These are phyloP conservation scores for Myocastor coypus DNA, from an alignment of 2,113 vertebrate genomes.

Conservation along the genomic window DNA sequence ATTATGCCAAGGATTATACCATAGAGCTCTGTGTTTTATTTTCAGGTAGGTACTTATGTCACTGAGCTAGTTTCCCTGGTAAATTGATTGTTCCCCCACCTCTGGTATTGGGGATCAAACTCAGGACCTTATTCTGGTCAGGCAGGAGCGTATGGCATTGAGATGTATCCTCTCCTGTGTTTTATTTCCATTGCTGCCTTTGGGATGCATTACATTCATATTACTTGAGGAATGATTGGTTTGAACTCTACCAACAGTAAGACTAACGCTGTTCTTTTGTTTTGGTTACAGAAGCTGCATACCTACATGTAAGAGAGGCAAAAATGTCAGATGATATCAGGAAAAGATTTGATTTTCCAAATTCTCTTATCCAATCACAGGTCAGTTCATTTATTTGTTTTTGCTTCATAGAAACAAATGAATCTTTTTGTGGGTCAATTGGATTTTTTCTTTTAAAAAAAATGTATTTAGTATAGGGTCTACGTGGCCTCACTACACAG, in stretches of 20 bases:
- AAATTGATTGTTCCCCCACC: too few species aligned
- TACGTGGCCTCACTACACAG: too few species aligned
- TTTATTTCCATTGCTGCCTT: conserved; percentile 50
- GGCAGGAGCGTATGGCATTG: too few species aligned
- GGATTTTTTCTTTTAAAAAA: conserved; percentile 21
- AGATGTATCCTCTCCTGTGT: not conserved
- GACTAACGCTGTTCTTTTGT: conserved; percentile 59
- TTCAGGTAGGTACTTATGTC: not conserved
- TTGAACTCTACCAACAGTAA: conserved; percentile 4
- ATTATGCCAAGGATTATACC: not conserved
- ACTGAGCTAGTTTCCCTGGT: too few species aligned
- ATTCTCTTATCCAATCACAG: conserved; percentile 94
- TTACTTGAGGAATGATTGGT: conserved; percentile 55
- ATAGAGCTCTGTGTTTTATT: not conserved
- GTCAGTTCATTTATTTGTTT: conserved; percentile 84
- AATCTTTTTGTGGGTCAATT: conserved; percentile 4
- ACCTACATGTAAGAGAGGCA: conserved; percentile 65
- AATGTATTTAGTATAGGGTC: too few species aligned
- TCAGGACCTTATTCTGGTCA: too few species aligned
- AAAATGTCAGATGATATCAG: conserved; percentile 92
- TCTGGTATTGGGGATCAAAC: too few species aligned
- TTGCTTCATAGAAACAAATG: conserved; percentile 47
- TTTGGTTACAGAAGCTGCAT: conserved; percentile 81
- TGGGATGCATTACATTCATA: conserved; percentile 46
- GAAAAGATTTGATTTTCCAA: conserved; percentile 94